A percentile compares a stretch with the other conserved stretches of the same genome.
Conservation (phyloP, 2,113 vertebrate genomes). For the Paradoxurus hermaphroditus region DNA sequence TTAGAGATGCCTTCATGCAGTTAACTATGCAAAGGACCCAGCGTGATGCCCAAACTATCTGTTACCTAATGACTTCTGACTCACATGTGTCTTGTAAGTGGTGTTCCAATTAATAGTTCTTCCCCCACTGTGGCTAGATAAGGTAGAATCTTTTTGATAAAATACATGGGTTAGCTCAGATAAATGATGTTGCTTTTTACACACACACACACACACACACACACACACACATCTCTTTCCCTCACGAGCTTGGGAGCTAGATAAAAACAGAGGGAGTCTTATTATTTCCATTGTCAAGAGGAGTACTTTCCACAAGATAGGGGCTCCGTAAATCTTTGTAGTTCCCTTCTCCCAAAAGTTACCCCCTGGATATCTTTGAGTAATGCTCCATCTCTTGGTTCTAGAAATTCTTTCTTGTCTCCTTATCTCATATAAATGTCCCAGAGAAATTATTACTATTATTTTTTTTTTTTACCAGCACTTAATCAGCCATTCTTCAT, state of each 20-base stretch:
- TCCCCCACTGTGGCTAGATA: background rate
- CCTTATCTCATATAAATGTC: background rate
- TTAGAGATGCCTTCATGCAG: background rate
- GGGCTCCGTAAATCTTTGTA: background rate
- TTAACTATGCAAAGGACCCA: background rate
- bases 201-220: too few species aligned
- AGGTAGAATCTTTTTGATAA: background rate
- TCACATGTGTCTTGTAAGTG: background rate
- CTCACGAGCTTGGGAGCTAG: background rate
- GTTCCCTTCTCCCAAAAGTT: background rate
- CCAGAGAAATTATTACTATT: background rate
- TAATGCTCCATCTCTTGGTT: background rate
- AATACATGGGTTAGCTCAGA: background rate
- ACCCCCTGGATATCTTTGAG: background rate
- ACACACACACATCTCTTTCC: background rate
- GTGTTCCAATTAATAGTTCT: fast-evolving
- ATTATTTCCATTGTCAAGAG: background rate
- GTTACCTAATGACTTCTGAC: background rate
- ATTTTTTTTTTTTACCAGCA: background rate
- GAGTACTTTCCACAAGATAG: background rate
- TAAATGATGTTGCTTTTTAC: background rate
- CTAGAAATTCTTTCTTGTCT: background rate
- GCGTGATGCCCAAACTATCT: background rate
- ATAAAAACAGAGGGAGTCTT: too few species aligned
- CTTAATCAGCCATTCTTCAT: too few species aligned